Base-by-base conservation (phyloP, 2,888 invertebrate genomes). In the Meta bourneti region DNA sequence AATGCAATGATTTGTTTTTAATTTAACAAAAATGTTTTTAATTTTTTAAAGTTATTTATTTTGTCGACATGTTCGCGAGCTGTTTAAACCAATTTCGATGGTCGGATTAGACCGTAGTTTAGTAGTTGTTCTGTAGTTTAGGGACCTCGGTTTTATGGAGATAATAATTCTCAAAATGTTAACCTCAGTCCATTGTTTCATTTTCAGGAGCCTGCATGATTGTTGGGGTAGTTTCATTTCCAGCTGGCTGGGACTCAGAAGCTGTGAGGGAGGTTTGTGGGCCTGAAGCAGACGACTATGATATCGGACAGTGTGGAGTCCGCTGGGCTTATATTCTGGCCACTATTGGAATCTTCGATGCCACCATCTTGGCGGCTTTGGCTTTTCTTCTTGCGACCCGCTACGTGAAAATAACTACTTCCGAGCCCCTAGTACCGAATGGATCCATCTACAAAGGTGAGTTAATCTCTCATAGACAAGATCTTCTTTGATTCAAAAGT, bases 321-420 rank as follows among this genome's bases (percentile, higher is more conserved):
- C 96, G 98, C 94, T 98, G 98, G 98, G 98, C 98, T 6, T 98
- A 98, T 95, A 96, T 98, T 9, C 96, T 99, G 94, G 98, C 98
- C 7, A 97, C 98, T 92, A 98, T 99, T 93, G 98, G 97, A 0
- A 97, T 98, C 88, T 95, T 95, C 91, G 98, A 98, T 95, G 98
- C 97, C 81, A 95, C 97, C 84, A 97, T 98, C 93, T 96, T 98
- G 93, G 97, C 98, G 0, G 97, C 97, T 0, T 96, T 99, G 90
- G 99, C 99, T n/a, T 99, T 99, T 95, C 98, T 98, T 94, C 96
- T 99, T 93, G 98, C 98, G 61, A 97, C 98, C 7, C 96, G 98
- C 89, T 98, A 99, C 95, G 97, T 98, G 19, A 96, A 97, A 87
- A 96, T 98, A 81, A 75, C 93, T 19, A 92, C 93, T 7, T 84